Percentiles rank a stretch among this genome's conserved stretches.
phyloP scores from a whole-genome alignment of 2,888 invertebrate genomes.

The Coelinius sp. region DNA sequence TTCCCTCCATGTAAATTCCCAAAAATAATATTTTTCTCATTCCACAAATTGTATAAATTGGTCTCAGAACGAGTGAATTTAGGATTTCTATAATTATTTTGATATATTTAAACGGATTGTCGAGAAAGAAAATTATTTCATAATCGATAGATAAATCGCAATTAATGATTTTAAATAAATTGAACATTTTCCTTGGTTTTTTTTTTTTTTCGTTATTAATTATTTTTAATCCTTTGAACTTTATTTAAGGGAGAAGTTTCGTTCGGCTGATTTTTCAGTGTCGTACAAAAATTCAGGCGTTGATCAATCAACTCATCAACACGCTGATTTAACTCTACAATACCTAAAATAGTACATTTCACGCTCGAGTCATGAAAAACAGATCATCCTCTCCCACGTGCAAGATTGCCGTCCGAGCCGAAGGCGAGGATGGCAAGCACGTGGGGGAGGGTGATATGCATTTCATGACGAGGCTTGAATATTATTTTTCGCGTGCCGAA shows the following conservation, averaged over 20 bases:
- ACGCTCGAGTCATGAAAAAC: too few relatives aligned
- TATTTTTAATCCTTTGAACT: conserved; percentile 13
- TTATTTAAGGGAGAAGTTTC: neutral
- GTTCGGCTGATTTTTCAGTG: neutral
- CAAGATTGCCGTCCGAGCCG: too few relatives aligned
- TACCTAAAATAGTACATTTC: too few relatives aligned
- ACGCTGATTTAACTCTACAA: neutral
- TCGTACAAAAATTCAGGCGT: conserved; percentile 22
- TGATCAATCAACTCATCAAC: conserved; percentile 7
- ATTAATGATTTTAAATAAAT: conserved; percentile 1
- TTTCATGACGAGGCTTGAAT: too few relatives aligned
- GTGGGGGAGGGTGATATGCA: too few relatives aligned
- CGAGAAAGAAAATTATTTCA: neutral
- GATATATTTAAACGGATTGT: neutral
- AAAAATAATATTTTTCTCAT: neutral
- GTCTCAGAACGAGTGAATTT: neutral
- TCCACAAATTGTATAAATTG: neutral
- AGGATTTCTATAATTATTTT: neutral
- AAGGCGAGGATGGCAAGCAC: too few relatives aligned
- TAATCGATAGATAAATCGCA: neutral
- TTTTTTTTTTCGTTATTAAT: conserved; percentile 11
- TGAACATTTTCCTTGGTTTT: neutral
- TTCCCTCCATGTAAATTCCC: neutral
- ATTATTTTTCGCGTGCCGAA: too few relatives aligned
- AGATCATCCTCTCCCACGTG: too few relatives aligned